These are phyloP conservation scores for Agapostemon virescens DNA, from an alignment of 2,888 invertebrate genomes.

Conservation along the genomic window DNA sequence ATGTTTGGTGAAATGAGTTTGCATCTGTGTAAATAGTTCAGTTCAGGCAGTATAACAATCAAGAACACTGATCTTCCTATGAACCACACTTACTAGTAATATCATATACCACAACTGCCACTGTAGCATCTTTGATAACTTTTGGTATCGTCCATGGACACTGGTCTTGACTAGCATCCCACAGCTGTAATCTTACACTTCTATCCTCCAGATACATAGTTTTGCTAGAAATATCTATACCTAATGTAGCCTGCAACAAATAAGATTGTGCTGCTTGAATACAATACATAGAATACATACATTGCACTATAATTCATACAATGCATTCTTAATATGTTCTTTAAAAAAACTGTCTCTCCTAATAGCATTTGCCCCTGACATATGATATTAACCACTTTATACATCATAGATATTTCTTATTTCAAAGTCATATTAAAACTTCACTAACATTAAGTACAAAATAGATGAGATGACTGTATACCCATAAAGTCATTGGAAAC, in stretches of 20 bases:
- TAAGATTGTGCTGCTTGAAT: background rate
- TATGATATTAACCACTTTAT: conserved; percentile 21
- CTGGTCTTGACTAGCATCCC: conserved; percentile 98
- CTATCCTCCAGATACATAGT: conserved; percentile 99
- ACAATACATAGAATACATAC: background rate
- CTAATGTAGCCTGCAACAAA: conserved; percentile 95
- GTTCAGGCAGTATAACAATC: conserved; percentile 18
- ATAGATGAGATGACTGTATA: background rate
- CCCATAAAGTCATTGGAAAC: conserved; percentile 30
- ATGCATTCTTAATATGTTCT: background rate
- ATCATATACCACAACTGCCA: conserved; percentile 99
- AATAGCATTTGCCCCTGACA: conserved; percentile 48
- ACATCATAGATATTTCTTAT: background rate
- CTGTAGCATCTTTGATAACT: conserved; percentile 99
- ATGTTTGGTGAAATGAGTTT: conserved; percentile 99
- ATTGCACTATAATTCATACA: background rate
- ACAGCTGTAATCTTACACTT: conserved; percentile 97
- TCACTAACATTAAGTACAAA: background rate
- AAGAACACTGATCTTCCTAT: background rate
- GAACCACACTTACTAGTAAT: conserved; percentile 93
- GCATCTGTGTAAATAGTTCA: conserved; percentile 85
- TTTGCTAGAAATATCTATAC: conserved; percentile 99
- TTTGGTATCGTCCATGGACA: conserved; percentile 99
- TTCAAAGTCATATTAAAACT: background rate
- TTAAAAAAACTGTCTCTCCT: conserved; percentile 35